Conservation (phyloP, 1,140 invertebrate genomes). For the Brachionus manjavacas region DNA sequence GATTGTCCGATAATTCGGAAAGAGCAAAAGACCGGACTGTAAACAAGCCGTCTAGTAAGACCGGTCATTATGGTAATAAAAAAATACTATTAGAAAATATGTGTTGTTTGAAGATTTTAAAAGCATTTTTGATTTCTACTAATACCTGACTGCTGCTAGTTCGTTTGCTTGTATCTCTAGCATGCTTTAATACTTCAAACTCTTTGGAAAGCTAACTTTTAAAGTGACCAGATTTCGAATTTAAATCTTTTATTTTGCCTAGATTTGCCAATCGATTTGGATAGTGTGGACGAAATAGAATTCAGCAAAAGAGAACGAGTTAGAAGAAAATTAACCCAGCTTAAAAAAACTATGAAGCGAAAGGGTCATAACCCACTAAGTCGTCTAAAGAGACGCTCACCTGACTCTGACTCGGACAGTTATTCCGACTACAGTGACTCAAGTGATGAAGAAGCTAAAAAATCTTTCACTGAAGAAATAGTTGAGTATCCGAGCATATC, state of each 20-base stretch:
- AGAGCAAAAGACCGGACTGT: background rate
- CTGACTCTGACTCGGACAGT: background rate
- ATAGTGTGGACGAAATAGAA: background rate
- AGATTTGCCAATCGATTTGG: background rate
- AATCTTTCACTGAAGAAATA: slow-evolving; percentile 16
- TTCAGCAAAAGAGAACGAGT: slow-evolving; percentile 17
- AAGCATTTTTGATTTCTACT: background rate
- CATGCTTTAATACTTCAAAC: background rate
- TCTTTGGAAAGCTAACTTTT: background rate
- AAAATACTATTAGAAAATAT: background rate
- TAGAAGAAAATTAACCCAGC: background rate
- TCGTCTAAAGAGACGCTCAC: background rate
- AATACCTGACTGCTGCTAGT: background rate
- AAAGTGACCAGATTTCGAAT: background rate
- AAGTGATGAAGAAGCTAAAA: background rate
- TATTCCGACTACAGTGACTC: slow-evolving; percentile 2
- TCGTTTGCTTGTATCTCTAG: background rate
- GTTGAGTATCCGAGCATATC: background rate
- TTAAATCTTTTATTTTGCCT: no score
- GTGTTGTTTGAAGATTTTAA: background rate
- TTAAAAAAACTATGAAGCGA: slow-evolving; percentile 37
- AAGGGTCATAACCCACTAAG: background rate
- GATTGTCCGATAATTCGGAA: background rate
- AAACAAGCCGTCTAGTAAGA: background rate
- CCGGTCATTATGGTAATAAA: background rate